Base-by-base conservation (phyloP, 2,113 vertebrate genomes). In the Tachysurus fulvidraco region DNA sequence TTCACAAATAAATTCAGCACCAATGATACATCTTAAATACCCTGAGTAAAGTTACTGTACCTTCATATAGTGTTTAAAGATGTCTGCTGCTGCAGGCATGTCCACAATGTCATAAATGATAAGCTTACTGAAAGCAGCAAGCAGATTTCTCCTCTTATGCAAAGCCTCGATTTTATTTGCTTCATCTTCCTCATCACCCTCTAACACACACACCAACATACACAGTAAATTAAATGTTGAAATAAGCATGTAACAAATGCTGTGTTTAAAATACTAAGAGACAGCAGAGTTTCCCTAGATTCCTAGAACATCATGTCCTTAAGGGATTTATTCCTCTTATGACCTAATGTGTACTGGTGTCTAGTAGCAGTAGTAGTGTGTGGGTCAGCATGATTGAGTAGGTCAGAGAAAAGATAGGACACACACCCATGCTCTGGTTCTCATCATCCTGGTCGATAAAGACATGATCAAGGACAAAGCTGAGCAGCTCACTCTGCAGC, bases 11-110 rank as follows among this genome's bases (percentile, higher is more conserved):
- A 64, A 8, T 23, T 28, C 73, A 65, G 5, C 67, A 55, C 14
- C 16, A 4, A 78, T 8, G 11, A 23, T 23, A 55, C 1, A 60
- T 5, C 17, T n/a, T 77, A 30, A 17, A 44, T 62, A 78, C 10
- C 8, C 0, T 17, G 5, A 30, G 13, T 10, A 8, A 57, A 1
- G 28, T 21, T 44, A 23, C 21, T 65, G 87, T 94, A 99, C 98
- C 98, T 99, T 99, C 98, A 99, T 99, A 94, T 99, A 99, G 94
- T 99, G 98, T 91, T 99, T 99, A 95, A 99, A 99, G 94, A 99
- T 99, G 93, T 99, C 98, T 14, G 98, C 98, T 86, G 98, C 98
- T 82, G 98, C 97, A 2, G 98, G 97, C 98, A 99, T 99, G 93
- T 99, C 98, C 54, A 99, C 98, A 71, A 99, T 99, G 91, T 99